Percentiles rank a stretch among this genome's conserved stretches.
Conservation (phyloP, 1,140 invertebrate genomes). For the Diploscapter pachys region DNA sequence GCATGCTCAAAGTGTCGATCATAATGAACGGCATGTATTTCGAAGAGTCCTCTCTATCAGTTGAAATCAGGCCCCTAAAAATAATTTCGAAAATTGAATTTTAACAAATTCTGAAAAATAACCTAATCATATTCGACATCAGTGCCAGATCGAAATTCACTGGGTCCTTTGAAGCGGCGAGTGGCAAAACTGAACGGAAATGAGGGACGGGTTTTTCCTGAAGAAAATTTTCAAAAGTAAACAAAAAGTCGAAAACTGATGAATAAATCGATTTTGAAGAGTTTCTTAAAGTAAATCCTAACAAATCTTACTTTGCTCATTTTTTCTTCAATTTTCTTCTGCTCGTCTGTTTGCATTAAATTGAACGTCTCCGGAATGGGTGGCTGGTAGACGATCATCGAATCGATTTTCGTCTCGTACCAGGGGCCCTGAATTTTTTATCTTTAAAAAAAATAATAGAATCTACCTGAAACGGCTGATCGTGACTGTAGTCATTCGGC, state of each 20-base stretch:
- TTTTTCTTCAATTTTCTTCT: constrained; percentile 4
- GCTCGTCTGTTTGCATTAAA: constrained; percentile 29
- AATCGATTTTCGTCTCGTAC: constrained; percentile 24
- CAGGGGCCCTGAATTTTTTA: constrained; percentile 29
- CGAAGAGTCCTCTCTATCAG: neutral
- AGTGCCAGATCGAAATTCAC: constrained; percentile 13
- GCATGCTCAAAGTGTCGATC: constrained; percentile 44
- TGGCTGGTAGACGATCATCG: constrained; percentile 35
- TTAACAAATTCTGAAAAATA: neutral
- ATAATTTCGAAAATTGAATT: neutral
- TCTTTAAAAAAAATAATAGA: constrained; percentile 11
- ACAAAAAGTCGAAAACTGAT: neutral
- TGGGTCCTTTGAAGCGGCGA: constrained; percentile 11
- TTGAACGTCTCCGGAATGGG: constrained; percentile 45
- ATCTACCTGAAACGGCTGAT: constrained; percentile 23
- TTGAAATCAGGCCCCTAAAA: constrained; percentile 10
- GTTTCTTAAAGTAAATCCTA: neutral
- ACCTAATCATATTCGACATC: constrained; percentile 39
- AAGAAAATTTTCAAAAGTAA: neutral
- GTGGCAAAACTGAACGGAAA: neutral
- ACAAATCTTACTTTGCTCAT: constrained; percentile 6
- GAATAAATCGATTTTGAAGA: neutral
- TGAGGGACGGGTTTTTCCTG: constrained; percentile 7
- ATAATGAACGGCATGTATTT: constrained; percentile 42
- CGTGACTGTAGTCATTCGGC: constrained; percentile 13